Evolutionary conservation across 2,113 vertebrate genomes (phyloP).

Genomic region (Melanerpes aurifrons): DNA sequence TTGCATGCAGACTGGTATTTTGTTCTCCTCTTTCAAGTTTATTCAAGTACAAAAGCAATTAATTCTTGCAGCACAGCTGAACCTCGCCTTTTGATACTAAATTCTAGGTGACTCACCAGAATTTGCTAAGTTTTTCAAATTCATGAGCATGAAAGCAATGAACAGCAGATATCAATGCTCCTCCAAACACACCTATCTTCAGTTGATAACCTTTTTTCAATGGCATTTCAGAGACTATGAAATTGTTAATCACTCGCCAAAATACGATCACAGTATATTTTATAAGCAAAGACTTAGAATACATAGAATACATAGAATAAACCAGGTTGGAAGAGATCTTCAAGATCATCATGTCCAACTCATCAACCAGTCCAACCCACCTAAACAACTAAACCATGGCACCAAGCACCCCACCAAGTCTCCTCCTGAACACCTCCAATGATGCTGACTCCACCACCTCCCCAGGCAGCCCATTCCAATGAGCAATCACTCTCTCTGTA

Average conservation of each 20-base stretch:
- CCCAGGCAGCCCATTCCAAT: too few relatives aligned
- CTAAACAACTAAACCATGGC: too few relatives aligned
- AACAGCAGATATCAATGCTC: slow-evolving; percentile 12
- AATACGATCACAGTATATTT: not conserved
- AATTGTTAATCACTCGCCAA: not conserved
- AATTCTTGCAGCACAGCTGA: slow-evolving; percentile 39
- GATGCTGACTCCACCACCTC: too few relatives aligned
- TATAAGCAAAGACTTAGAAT: not conserved
- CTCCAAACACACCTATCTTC: not conserved
- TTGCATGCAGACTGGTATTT: not conserved
- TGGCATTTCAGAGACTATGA: not conserved
- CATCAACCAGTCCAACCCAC: too few relatives aligned
- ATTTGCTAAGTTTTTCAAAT: slow-evolving; percentile 32
- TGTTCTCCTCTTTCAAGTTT: slow-evolving; percentile 48
- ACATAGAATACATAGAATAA: too few relatives aligned
- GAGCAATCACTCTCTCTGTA: too few relatives aligned
- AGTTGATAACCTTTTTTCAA: not conserved
- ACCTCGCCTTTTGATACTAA: slow-evolving; percentile 1
- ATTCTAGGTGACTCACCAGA: slow-evolving; percentile 20
- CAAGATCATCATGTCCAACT: too few relatives aligned
- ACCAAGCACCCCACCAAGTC: too few relatives aligned
- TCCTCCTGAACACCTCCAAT: too few relatives aligned
- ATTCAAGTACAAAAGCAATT: slow-evolving; percentile 38
- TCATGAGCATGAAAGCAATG: not conserved
- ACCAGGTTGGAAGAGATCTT: too few relatives aligned